Evolutionary conservation across 2,888 invertebrate species (phyloP).

Genomic region (Callyntrura guangdongensis): DNA sequence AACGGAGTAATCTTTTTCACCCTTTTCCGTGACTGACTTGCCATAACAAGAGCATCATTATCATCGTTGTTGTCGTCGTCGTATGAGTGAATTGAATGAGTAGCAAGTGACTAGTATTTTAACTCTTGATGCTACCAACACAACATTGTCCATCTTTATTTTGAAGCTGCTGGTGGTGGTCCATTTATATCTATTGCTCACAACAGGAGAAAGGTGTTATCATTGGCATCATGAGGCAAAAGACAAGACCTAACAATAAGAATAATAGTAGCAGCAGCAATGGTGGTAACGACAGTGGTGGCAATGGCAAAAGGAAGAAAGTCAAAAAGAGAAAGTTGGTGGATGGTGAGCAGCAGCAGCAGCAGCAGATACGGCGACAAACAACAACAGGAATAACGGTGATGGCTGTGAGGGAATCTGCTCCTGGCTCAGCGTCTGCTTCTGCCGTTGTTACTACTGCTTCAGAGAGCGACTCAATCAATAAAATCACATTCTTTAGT

Average conservation of each 20-base stretch:
- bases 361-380: constrained; percentile 48
- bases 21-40: constrained; percentile 54
- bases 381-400: constrained; percentile 47
- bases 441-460: constrained; percentile 44
- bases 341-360: constrained; percentile 45
- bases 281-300: not conserved
- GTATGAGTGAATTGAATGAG: constrained; percentile 65
- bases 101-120: constrained; percentile 40
- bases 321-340: constrained; percentile 60
- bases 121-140: not conserved
- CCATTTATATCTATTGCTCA: constrained; percentile 24
- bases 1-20: constrained; percentile 40
- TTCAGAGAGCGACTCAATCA: constrained; percentile 74
- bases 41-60: constrained; percentile 32
- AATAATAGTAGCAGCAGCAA: constrained; percentile 51
- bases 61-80: constrained; percentile 24
- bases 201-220: constrained; percentile 61
- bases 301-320: constrained; percentile 45
- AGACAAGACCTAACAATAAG: constrained; percentile 58
- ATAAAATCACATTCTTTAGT: constrained; percentile 78
- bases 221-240: constrained; percentile 66
- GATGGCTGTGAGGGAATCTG: constrained; percentile 61
- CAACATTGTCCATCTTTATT: not conserved
- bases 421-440: constrained; percentile 52
- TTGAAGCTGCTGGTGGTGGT: not conserved